A percentile compares a stretch with the other conserved stretches of the same genome.
These are phyloP conservation scores for Gryllus bimaculatus DNA, from an alignment of 1,140 invertebrate genomes.

Conservation along the genomic window DNA sequence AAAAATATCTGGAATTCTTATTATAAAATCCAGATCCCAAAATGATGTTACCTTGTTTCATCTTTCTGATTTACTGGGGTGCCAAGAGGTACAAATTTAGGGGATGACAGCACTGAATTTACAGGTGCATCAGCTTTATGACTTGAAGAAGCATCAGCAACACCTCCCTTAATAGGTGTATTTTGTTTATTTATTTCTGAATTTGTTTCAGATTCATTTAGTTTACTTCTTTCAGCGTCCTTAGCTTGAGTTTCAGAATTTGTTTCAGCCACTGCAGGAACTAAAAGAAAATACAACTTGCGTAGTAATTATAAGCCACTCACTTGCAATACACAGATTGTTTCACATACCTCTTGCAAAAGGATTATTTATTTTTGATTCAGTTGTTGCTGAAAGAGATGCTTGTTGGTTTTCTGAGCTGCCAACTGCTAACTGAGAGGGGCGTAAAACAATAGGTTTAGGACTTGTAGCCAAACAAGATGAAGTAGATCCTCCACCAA, in stretches of 20 bases:
- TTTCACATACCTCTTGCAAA: slow-evolving; percentile 7
- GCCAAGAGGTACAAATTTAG: slow-evolving; percentile 13
- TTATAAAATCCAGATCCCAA: neutral
- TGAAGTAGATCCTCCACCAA: neutral
- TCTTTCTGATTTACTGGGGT: neutral
- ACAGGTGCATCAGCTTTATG: neutral
- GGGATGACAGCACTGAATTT: neutral
- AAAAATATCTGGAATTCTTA: neutral
- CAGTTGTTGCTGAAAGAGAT: neutral
- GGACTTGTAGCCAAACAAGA: neutral
- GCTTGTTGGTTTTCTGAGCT: neutral
- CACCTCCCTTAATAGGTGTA: neutral
- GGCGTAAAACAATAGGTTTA: slow-evolving; percentile 6
- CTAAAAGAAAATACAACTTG: neutral
- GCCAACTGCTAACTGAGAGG: slow-evolving; percentile 7
- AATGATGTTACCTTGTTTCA: neutral
- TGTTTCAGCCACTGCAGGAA: neutral
- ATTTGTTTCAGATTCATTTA: neutral
- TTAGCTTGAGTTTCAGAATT: neutral
- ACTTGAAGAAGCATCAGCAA: neutral
- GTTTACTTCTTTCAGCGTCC: neutral
- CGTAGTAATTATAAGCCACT: too few species aligned
- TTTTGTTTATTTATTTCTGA: neutral
- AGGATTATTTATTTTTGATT: neutral
- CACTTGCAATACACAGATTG: too few species aligned